These are phyloP conservation scores for Nomada flava DNA, from an alignment of 2,888 invertebrate species.

Conservation along the genomic window DNA sequence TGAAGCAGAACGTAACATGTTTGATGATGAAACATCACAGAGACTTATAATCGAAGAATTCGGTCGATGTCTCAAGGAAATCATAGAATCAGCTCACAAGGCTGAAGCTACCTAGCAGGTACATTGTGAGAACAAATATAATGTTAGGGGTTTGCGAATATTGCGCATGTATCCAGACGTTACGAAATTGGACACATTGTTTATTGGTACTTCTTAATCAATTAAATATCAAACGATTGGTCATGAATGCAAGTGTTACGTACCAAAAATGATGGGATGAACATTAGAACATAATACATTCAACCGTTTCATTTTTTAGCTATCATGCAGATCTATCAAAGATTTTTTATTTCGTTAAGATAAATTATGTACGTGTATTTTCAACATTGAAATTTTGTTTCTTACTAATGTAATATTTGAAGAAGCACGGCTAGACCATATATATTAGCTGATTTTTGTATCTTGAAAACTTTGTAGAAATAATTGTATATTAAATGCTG, in stretches of 20 bases:
- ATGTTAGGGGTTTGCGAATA: slow-evolving; percentile 24
- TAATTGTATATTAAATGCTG: background rate
- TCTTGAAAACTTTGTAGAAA: background rate
- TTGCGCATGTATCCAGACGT: slow-evolving; percentile 39
- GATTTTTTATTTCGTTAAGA: slow-evolving; percentile 7
- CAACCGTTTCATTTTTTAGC: slow-evolving; percentile 23
- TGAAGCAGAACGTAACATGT: slow-evolving; percentile 89
- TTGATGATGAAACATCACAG: slow-evolving; percentile 87
- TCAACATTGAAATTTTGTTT: slow-evolving; percentile 8
- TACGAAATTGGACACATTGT: slow-evolving; percentile 42
- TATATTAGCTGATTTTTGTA: background rate
- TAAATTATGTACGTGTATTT: background rate
- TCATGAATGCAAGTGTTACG: slow-evolving; percentile 47
- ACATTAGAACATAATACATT: slow-evolving; percentile 31
- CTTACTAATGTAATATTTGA: background rate
- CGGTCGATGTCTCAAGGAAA: slow-evolving; percentile 96
- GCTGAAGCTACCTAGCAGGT: slow-evolving; percentile 83
- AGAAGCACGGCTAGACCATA: background rate
- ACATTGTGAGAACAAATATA: slow-evolving; percentile 30
- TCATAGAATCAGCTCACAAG: slow-evolving; percentile 90
- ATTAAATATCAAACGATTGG: slow-evolving; percentile 22
- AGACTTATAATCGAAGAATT: slow-evolving; percentile 96
- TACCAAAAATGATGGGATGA: slow-evolving; percentile 64
- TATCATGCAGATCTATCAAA: background rate
- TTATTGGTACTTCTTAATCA: slow-evolving; percentile 47